phyloP scores from a whole-genome alignment of 2,888 invertebrate species.

The Nowickia ferox region DNA sequence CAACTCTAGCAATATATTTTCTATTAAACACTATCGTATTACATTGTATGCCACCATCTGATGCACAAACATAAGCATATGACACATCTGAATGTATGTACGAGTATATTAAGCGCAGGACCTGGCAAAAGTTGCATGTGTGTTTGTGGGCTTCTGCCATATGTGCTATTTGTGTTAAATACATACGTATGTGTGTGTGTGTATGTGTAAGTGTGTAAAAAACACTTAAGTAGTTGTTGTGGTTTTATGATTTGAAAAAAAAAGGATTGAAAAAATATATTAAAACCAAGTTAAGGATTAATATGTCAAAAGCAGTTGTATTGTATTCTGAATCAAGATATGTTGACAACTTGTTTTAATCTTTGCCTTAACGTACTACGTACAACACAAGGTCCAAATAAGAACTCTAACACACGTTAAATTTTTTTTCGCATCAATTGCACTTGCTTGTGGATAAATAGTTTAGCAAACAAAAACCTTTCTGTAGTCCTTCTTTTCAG shows the following conservation, averaged over 20 bases:
- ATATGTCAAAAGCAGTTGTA: conserved; percentile 64
- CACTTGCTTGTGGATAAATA: no score
- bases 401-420: not conserved
- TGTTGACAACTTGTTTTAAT: conserved; percentile 67
- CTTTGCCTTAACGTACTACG: conserved; percentile 29
- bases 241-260: conserved; percentile 3
- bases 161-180: not conserved
- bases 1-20: conserved; percentile 65
- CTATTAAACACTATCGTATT: conserved; percentile 34
- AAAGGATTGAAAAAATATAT: not conserved
- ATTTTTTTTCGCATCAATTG: not conserved
- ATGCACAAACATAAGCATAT: not conserved
- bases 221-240: conserved; percentile 32
- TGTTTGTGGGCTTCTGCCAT: not conserved
- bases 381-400: conserved; percentile 7
- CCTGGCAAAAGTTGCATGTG: conserved; percentile 2
- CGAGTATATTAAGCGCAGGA: not conserved
- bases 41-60: conserved; percentile 21
- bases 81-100: not conserved
- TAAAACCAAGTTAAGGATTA: conserved; percentile 54
- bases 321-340: conserved; percentile 45
- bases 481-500: not conserved
- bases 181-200: not conserved
- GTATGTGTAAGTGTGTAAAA: not conserved
- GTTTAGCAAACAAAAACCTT: no score